A percentile compares a stretch with the other conserved stretches of the same genome.
phyloP scores from a whole-genome alignment of 1,140 invertebrate genomes.

The Conus betulinus region DNA sequence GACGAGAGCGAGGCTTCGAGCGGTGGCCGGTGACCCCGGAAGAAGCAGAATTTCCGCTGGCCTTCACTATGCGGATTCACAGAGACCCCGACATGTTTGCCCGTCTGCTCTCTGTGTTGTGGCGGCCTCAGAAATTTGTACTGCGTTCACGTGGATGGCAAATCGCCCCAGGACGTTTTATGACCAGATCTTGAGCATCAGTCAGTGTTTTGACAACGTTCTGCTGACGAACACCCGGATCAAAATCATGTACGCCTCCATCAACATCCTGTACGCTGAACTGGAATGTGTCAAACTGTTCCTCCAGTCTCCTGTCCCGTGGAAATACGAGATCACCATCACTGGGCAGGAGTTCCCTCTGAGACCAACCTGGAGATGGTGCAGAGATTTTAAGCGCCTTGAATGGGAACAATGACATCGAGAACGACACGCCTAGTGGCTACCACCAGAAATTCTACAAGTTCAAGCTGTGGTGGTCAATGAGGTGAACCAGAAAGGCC shows the following conservation, averaged over 20 bases:
- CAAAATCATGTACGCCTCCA: slow-evolving; percentile 25
- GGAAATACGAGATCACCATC: slow-evolving; percentile 63
- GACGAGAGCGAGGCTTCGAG: neutral
- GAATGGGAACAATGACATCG: slow-evolving; percentile 66
- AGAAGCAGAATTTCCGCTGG: slow-evolving; percentile 52
- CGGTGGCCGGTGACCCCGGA: slow-evolving; percentile 24
- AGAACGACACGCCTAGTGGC: neutral
- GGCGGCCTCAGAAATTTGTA: slow-evolving; percentile 64
- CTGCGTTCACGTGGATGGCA: slow-evolving; percentile 63
- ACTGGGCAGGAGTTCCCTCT: slow-evolving; percentile 70
- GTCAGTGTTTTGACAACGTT: slow-evolving; percentile 39
- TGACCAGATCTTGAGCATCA: slow-evolving; percentile 29
- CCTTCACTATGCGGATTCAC: slow-evolving; percentile 52
- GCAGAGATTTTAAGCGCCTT: slow-evolving; percentile 60
- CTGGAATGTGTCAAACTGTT: slow-evolving; percentile 38
- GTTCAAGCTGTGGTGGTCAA: neutral
- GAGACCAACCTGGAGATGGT: slow-evolving; percentile 68
- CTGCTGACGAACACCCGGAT: slow-evolving; percentile 1
- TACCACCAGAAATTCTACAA: neutral
- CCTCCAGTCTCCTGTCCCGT: slow-evolving; percentile 33
- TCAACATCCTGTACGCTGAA: slow-evolving; percentile 32
- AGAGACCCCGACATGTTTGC: slow-evolving; percentile 51
- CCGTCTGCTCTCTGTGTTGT: slow-evolving; percentile 56
- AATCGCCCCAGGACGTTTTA: slow-evolving; percentile 37
- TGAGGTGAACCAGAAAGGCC: neutral